Conservation (phyloP, 2,113 vertebrate species). For the Tetrao urogallus region DNA sequence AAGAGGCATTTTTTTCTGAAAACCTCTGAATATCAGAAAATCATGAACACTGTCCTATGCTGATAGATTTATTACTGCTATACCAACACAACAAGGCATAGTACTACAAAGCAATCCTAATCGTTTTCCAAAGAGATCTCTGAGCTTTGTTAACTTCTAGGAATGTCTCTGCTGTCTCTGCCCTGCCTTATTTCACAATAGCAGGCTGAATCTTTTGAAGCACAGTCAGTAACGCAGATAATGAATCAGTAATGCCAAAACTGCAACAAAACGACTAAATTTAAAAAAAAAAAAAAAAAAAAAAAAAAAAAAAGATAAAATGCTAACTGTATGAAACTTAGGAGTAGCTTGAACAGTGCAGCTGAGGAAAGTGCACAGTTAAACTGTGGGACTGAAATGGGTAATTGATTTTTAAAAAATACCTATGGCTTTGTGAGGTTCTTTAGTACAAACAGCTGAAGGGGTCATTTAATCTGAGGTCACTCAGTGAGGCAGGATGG, state of each 20-base stretch:
- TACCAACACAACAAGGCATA: neutral
- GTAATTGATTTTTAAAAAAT: neutral
- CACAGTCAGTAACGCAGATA: neutral
- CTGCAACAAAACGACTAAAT: neutral
- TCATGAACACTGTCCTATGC: accelerated
- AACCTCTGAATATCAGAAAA: neutral
- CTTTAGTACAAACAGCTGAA: neutral
- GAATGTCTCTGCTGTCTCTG: neutral
- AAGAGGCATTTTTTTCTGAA: neutral
- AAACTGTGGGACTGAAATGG: neutral
- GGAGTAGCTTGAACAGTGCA: neutral
- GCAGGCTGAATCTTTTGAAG: neutral
- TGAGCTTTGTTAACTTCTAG: neutral
- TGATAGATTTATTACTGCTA: neutral
- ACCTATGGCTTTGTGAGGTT: neutral
- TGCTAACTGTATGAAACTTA: neutral
- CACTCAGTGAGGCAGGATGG: neutral
- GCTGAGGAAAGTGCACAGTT: neutral
- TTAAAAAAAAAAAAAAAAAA: neutral
- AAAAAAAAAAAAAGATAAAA: neutral
- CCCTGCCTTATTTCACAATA: neutral
- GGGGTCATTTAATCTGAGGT: neutral
- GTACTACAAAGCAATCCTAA: neutral
- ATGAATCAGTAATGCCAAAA: neutral
- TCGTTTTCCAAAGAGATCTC: neutral